phyloP scores from a whole-genome alignment of 2,113 vertebrate genomes.

The Jaculus jaculus region DNA sequence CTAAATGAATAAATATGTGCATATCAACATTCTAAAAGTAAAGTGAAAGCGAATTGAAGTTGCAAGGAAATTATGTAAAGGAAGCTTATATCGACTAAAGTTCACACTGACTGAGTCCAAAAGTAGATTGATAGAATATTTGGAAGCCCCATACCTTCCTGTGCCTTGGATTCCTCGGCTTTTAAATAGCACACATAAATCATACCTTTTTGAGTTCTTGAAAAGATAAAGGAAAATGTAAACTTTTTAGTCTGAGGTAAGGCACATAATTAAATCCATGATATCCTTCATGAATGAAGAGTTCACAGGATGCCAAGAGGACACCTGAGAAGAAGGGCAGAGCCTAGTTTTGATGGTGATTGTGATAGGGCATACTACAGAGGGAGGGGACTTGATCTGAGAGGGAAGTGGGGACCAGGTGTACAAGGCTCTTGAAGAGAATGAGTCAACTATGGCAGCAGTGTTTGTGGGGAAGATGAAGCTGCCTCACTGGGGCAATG shows the following conservation, averaged over 20 bases:
- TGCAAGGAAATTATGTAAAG: neutral
- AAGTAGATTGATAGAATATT: neutral
- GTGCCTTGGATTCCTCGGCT: neutral
- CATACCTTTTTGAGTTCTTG: neutral
- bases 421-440: neutral
- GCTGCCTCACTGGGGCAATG: neutral
- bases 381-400: neutral
- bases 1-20: no score
- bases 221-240: neutral
- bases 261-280: no score
- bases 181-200: neutral
- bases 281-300: neutral
- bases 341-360: rapidly evolving
- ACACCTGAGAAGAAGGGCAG: rapidly evolving
- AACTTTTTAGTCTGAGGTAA: neutral
- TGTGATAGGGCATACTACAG: neutral
- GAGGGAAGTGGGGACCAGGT: neutral
- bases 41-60: neutral
- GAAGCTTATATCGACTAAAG: neutral
- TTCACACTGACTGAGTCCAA: neutral
- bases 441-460: rapidly evolving
- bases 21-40: neutral
- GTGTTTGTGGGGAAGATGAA: neutral
- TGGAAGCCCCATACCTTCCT: neutral
- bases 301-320: neutral